Base-by-base conservation (phyloP, 2,113 vertebrate genomes). In the Tragelaphus scriptus region DNA sequence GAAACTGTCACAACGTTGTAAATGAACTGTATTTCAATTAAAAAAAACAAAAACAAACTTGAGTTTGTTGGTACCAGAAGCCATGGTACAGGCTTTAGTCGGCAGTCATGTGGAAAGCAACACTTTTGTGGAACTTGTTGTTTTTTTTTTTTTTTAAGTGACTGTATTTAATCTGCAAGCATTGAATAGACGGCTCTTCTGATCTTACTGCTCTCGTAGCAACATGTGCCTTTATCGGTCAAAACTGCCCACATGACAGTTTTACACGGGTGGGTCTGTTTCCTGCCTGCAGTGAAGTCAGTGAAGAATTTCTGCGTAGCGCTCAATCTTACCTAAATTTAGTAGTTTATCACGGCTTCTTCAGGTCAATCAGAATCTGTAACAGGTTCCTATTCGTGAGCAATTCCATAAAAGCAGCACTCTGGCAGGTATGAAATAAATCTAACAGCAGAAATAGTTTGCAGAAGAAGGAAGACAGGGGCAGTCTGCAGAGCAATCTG, bases 381-480 rank as follows among this genome's bases (percentile, higher is more conserved):
- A 82, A 90, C 2, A 25, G 49, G 75, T 65, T 56, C 9, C 81
- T 95, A 44, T 91, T 75, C 16, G 0, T 11, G 59, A 84, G 63
- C 51, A 11, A 61, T 56, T 80, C 81, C 85, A 71, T 90, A 53
- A 96, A 94, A 97, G 56, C 49, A 51, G 86, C 77, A 63, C 23
- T 95, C 82, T 51, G 89, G 63, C 92, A 15, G 81, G 95, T 68
- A 63, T 14, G 2, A 2, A 53, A 91, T 90, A 58, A 96, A 93
- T 94, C 77, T 30, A 21, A 21, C 5, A 7, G 75, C 32, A 15
- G 32, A 15, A 7, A 1, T 4, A 5, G 7, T 40, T 13, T 16
- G 30, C 58, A 0, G 21, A 15, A 13, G 55, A 32, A 5, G 30
- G 47, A 1, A 6, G 4, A 30, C 68, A 30, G 71, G 5, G 30